Conservation (phyloP, 2,888 invertebrate species). For the Ethmia dodecea region DNA sequence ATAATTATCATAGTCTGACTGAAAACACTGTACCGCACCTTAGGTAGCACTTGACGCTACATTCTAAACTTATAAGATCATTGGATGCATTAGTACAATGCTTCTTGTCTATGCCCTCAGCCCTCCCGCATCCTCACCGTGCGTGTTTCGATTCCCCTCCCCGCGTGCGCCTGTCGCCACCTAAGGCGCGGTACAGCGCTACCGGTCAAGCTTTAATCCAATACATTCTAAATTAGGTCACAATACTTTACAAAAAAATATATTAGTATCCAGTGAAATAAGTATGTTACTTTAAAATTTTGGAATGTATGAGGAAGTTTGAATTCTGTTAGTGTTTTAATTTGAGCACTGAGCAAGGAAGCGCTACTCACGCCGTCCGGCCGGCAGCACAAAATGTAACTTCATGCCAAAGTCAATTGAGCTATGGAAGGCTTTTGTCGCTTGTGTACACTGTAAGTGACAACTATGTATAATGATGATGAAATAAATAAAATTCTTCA, state of each 20-base stretch:
- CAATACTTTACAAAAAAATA: neutral
- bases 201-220: too few species aligned
- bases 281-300: neutral
- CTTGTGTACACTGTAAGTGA: slow-evolving; percentile 74
- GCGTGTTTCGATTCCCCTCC: too few species aligned
- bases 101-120: too few species aligned
- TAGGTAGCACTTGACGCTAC: too few species aligned
- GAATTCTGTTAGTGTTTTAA: neutral
- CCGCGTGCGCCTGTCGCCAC: too few species aligned
- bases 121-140: too few species aligned
- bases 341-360: neutral
- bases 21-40: too few species aligned
- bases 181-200: too few species aligned
- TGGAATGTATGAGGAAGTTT: neutral
- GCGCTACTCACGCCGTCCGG: slow-evolving; percentile 1
- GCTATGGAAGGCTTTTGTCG: slow-evolving; percentile 72
- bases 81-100: too few species aligned
- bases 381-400: slow-evolving; percentile 63
- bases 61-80: too few species aligned
- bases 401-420: slow-evolving; percentile 78
- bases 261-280: neutral
- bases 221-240: too few species aligned
- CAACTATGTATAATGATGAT: slow-evolving; percentile 69
- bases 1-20: too few species aligned
- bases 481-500: slow-evolving; percentile 73